A percentile compares a stretch with the other conserved stretches of the same genome.
phyloP scores from a whole-genome alignment of 2,113 vertebrate species.

The Eonycteris spelaea region DNA sequence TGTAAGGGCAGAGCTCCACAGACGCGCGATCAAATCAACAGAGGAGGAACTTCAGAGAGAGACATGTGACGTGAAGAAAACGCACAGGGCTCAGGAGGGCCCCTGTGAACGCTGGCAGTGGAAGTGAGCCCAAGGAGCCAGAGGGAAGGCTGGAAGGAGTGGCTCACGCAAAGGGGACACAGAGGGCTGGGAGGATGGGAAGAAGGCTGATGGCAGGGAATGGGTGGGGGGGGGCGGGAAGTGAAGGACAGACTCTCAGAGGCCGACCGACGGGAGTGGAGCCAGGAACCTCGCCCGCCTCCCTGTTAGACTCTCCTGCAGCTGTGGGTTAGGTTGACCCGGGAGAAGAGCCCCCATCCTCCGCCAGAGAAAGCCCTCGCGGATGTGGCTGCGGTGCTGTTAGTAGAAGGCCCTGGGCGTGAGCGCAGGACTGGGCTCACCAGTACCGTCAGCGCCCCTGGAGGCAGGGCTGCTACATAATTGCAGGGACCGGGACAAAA shows the following conservation, averaged over 20 bases:
- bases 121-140: neutral
- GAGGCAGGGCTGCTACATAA: neutral
- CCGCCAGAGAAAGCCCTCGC: neutral
- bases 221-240: too few species aligned
- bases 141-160: neutral
- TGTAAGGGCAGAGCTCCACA: too few species aligned
- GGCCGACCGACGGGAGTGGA: too few species aligned
- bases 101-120: neutral
- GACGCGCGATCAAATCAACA: neutral
- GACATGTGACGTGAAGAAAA: neutral
- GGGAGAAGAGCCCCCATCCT: neutral
- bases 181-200: neutral
- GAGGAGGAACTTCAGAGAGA: neutral
- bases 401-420: neutral
- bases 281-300: accelerated
- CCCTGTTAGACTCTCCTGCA: neutral
- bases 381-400: accelerated
- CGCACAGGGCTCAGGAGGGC: neutral
- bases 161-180: neutral
- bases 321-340: neutral
- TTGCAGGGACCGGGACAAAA: neutral
- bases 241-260: neutral
- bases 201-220: neutral
- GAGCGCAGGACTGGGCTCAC: neutral
- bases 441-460: neutral